Evolutionary conservation across 2,113 vertebrate genomes (phyloP).

Genomic region (Alectura lathami): DNA sequence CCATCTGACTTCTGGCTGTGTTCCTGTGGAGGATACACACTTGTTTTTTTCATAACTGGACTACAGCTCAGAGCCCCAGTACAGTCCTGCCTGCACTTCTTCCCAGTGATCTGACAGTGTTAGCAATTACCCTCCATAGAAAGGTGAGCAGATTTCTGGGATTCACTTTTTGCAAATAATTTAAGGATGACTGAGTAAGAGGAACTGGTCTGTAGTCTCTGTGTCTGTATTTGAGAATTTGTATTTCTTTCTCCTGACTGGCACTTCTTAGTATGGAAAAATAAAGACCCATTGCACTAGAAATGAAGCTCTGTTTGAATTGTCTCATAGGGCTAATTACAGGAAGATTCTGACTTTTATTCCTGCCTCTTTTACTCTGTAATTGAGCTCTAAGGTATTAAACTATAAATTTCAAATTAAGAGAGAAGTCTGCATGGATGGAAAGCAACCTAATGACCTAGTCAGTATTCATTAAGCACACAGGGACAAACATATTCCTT

Average conservation of each 20-base stretch:
- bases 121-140: background rate
- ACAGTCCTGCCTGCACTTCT: background rate
- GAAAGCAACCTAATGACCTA: background rate
- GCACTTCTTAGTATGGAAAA: background rate
- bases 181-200: background rate
- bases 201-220: background rate
- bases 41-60: background rate
- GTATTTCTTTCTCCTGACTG: background rate
- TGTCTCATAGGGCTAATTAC: background rate
- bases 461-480: background rate
- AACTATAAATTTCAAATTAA: conserved; percentile 17
- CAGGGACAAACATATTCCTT: background rate
- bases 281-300: background rate
- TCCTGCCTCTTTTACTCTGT: background rate
- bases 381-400: conserved; percentile 21
- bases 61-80: background rate
- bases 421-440: background rate
- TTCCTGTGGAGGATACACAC: background rate
- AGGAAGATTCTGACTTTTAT: conserved; percentile 17
- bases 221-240: background rate
- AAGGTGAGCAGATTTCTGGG: background rate
- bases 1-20: background rate
- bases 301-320: conserved; percentile 13
- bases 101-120: background rate
- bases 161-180: background rate